Evolutionary conservation across 2,797 vertebrate genomes (phyloP).

Genomic region (Manis pentadactyla): DNA sequence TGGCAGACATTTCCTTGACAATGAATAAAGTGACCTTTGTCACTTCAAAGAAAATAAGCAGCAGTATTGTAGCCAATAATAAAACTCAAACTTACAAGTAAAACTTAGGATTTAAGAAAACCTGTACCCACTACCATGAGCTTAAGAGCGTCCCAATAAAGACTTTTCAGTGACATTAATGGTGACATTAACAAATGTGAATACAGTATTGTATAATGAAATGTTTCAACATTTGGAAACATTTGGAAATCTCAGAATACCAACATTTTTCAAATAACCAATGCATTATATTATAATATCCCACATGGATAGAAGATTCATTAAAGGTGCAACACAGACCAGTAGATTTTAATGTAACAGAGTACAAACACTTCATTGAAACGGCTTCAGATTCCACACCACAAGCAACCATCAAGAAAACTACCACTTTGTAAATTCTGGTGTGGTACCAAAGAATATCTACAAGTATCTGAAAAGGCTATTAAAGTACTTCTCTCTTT

Average conservation of each 20-base stretch:
- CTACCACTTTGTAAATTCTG: not conserved
- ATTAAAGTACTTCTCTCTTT: not conserved
- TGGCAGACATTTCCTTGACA: not conserved
- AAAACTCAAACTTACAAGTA: not conserved
- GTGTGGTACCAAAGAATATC: not conserved
- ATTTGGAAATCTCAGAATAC: not conserved
- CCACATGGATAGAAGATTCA: not conserved
- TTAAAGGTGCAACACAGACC: not conserved
- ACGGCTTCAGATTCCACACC: not conserved
- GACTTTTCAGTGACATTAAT: not conserved
- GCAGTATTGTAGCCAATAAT: not conserved
- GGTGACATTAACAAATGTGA: not conserved
- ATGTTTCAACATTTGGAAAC: not conserved
- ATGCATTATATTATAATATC: not conserved
- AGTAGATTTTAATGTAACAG: not conserved
- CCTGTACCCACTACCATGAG: not conserved
- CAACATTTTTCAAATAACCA: constrained; percentile 35
- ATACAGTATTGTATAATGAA: not conserved
- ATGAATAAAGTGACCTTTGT: not conserved
- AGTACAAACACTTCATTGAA: not conserved
- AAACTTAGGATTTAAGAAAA: not conserved
- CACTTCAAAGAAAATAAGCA: not conserved
- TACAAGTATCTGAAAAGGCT: constrained; percentile 1
- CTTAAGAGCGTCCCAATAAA: not conserved
- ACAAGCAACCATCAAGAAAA: not conserved